Base-by-base conservation (phyloP, 2,888 invertebrate genomes). In the Macropis europaea region DNA sequence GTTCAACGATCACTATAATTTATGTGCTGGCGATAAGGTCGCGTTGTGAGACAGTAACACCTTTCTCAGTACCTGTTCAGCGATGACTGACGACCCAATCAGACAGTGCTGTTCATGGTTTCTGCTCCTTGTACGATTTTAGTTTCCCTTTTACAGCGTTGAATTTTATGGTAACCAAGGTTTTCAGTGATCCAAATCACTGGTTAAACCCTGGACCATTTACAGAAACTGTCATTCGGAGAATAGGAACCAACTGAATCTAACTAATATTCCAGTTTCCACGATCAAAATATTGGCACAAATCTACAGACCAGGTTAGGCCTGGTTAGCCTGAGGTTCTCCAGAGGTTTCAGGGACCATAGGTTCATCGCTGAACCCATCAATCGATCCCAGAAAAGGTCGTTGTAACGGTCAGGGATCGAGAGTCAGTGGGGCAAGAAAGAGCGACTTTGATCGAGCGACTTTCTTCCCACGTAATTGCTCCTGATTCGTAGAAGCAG, bases 391-490 rank as follows among this genome's bases (percentile, higher is more conserved):
- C 30, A 32, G 67, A 38, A 19, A 28, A 24, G 50, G n/a, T 13
- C 48, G 48, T 67, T 79, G 67, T 67, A 60, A 47, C 9, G 36
- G 50, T 22, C 36, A 34, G 17, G n/a, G 43, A 52, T 47, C 28
- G 45, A 42, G 17, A 61, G 54, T 50, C 45, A 30, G 15, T 19
- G 45, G 43, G 43, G 43, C 17, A 30, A 19, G 57, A 71, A 73
- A 69, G 60, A 77, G 43, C 32, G 80, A 79, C 71, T 67, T 74
- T 70, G 77, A 80, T 77, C 64, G 77, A 80, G 43, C 67, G 64
- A 76, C 73, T 80, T 81, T 81, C 81, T 74, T 81, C 53, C 70
- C 28, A 45, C 64, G 70, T 78, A 73, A 76, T 73, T 76, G 68
- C 43, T 19, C 53, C 15, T 32, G 71, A 64, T 68, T 54, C 63